phyloP scores from a whole-genome alignment of 92 coral and sea anemone genomes.

The Epizoanthus scotinus region DNA sequence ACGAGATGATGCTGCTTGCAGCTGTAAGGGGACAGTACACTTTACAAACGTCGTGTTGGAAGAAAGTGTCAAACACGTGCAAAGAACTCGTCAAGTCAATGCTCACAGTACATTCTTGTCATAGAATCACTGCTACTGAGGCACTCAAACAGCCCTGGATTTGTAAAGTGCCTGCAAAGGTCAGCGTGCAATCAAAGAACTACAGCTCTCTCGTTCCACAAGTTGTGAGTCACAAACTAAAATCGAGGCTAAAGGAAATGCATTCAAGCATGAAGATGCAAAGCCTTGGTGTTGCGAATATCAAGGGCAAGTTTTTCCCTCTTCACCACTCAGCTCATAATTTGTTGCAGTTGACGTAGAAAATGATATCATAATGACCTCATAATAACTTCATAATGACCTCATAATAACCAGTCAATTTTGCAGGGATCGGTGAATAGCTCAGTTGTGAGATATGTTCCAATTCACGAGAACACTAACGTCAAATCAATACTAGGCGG shows the following conservation, averaged over 20 bases:
- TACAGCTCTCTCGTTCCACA: conserved; percentile 16
- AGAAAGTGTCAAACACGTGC: conserved; percentile 66
- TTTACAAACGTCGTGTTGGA: conserved; percentile 65
- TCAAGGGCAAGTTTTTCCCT: conserved; percentile 79
- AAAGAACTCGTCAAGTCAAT: conserved; percentile 76
- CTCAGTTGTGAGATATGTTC: neutral
- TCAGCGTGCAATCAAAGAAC: conserved; percentile 16
- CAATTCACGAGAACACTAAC: neutral
- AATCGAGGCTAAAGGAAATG: conserved; percentile 69
- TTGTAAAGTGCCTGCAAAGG: neutral
- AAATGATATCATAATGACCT: no score
- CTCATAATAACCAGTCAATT: neutral
- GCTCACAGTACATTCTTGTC: conserved; percentile 63
- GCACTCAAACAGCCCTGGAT: conserved; percentile 94
- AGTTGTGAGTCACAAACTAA: conserved; percentile 51
- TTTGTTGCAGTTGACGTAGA: conserved; percentile 48
- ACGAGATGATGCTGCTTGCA: conserved; percentile 76
- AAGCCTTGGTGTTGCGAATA: conserved; percentile 59
- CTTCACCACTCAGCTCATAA: conserved; percentile 87
- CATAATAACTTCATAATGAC: no score
- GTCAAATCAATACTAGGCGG: no score
- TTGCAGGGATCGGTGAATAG: neutral
- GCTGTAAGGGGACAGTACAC: conserved; percentile 81
- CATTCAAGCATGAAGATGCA: conserved; percentile 79
- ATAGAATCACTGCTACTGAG: conserved; percentile 67